A percentile compares a stretch with the other conserved stretches of the same genome.
Conservation (phyloP, 2,888 invertebrate genomes). For the Ganaspis brasiliensis region DNA sequence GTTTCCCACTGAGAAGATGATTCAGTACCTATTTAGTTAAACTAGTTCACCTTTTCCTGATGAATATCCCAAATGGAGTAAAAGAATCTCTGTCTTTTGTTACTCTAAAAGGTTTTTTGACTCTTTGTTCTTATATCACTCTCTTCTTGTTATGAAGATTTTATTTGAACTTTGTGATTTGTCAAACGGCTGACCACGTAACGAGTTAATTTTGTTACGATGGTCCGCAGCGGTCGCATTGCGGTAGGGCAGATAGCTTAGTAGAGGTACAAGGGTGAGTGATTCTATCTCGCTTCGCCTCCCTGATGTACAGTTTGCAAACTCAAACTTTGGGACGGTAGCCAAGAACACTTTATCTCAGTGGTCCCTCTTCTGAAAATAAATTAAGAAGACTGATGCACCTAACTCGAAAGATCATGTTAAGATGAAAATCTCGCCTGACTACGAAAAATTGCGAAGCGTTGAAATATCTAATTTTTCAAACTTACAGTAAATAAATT, state of each 20-base stretch:
- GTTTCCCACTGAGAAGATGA: too few species aligned
- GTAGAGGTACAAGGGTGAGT: slow-evolving; percentile 41
- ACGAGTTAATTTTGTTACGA: slow-evolving; percentile 42
- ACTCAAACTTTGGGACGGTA: slow-evolving; percentile 60
- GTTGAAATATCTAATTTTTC: background rate
- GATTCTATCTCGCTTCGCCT: slow-evolving; percentile 49
- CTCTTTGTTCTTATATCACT: background rate
- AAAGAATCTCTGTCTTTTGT: too few species aligned
- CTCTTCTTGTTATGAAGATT: background rate
- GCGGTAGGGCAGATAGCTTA: slow-evolving; percentile 52
- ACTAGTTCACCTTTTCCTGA: too few species aligned
- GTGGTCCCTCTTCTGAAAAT: slow-evolving; percentile 55
- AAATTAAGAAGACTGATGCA: slow-evolving; percentile 52
- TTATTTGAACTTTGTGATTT: background rate
- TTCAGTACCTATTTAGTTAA: too few species aligned
- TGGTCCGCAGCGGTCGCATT: slow-evolving; percentile 58
- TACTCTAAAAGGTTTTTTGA: background rate
- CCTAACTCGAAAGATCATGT: slow-evolving; percentile 16
- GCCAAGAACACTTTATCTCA: slow-evolving; percentile 59
- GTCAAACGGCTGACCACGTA: background rate
- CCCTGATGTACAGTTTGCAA: slow-evolving; percentile 67
- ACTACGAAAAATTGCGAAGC: background rate
- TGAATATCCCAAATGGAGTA: too few species aligned
- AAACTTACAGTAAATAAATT: too few species aligned
- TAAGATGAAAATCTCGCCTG: slow-evolving; percentile 1